These are phyloP conservation scores for Glyptemys insculpta DNA, from an alignment of 2,797 vertebrate species.

Conservation along the genomic window DNA sequence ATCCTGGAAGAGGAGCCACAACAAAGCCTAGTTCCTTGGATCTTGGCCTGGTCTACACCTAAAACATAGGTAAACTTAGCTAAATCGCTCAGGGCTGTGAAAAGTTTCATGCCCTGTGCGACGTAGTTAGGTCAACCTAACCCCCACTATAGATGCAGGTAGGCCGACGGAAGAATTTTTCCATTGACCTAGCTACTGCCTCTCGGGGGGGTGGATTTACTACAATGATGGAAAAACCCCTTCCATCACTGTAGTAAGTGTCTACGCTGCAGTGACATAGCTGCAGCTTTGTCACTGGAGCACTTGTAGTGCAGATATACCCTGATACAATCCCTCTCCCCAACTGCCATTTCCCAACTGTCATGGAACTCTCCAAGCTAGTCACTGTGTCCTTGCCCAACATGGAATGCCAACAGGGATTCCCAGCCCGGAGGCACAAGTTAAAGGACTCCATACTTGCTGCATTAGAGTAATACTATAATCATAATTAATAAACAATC, in stretches of 20 bases:
- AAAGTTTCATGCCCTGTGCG: not conserved
- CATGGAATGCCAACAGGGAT: not conserved
- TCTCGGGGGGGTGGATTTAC: not conserved
- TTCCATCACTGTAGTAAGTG: not conserved
- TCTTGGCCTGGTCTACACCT: fast-evolving
- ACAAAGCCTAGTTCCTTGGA: fast-evolving
- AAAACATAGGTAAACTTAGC: not conserved
- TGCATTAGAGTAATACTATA: not conserved
- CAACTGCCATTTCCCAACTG: not conserved
- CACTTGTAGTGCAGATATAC: not conserved
- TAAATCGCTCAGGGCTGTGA: not conserved
- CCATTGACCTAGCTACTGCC: not conserved
- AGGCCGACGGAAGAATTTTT: not conserved
- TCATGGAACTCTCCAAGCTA: not conserved
- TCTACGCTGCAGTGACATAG: not conserved
- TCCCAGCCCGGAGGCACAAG: not conserved
- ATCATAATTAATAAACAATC: not conserved
- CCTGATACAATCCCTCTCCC: not conserved
- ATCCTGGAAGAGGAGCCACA: not conserved
- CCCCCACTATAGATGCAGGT: not conserved
- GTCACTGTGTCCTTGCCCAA: not conserved
- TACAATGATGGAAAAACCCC: too few relatives aligned
- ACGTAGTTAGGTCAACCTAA: not conserved
- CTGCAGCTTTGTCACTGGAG: not conserved
- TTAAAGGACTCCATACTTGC: not conserved